Evolutionary conservation across 1,140 invertebrate species (phyloP).

Genomic region (Drosophila burlai): DNA sequence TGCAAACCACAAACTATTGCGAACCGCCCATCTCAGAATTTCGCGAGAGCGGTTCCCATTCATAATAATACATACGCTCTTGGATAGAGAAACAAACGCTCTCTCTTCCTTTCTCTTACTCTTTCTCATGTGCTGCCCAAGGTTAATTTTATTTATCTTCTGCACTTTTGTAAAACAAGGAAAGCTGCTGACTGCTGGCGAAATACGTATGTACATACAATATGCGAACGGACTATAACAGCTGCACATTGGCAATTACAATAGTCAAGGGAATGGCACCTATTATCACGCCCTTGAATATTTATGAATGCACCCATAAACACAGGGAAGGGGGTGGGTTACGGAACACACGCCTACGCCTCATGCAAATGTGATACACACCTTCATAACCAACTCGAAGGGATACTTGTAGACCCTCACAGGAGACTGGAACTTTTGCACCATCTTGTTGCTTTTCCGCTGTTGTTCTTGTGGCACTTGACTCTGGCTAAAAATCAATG

Average conservation of each 20-base stretch:
- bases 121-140: slow-evolving; percentile 30
- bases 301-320: slow-evolving; percentile 7
- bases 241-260: slow-evolving; percentile 1
- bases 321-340: background rate
- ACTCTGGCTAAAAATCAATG: slow-evolving; percentile 14
- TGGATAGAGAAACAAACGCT: slow-evolving; percentile 3
- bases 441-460: slow-evolving; percentile 88
- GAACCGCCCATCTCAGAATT: slow-evolving; percentile 2
- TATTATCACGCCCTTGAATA: slow-evolving; percentile 9
- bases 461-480: background rate
- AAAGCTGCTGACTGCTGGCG: slow-evolving; percentile 6
- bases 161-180: slow-evolving; percentile 49
- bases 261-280: slow-evolving; percentile 4
- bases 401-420: slow-evolving; percentile 98
- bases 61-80: background rate
- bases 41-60: slow-evolving; percentile 4
- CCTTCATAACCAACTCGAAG: slow-evolving; percentile 98
- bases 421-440: slow-evolving; percentile 98
- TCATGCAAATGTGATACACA: slow-evolving; percentile 87
- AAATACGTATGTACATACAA: background rate
- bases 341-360: slow-evolving; percentile 34
- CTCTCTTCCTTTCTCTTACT: slow-evolving; percentile 1
- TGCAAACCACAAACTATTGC: background rate
- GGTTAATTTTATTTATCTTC: slow-evolving; percentile 76
- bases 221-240: slow-evolving; percentile 10